Evolutionary conservation across 2,797 vertebrate species (phyloP).

Genomic region (Decapterus maruadsi): DNA sequence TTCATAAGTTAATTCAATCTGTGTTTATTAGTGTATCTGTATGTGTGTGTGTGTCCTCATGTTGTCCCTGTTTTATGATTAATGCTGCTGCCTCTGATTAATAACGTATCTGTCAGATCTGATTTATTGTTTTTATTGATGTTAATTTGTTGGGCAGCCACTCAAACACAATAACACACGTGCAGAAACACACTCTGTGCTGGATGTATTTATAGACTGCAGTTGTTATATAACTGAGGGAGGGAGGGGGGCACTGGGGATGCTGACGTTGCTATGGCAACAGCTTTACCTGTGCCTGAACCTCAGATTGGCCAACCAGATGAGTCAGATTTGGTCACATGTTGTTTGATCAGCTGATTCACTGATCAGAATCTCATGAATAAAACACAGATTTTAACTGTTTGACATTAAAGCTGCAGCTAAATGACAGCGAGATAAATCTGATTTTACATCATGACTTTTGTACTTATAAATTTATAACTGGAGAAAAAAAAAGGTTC

Average conservation of each 20-base stretch:
- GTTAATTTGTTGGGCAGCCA: constrained; percentile 1
- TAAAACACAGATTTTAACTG: neutral
- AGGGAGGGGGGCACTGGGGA: constrained; percentile 1
- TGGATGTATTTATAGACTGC: constrained; percentile 54
- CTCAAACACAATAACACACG: neutral
- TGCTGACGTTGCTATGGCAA: constrained; percentile 50
- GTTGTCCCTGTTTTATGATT: too few relatives aligned
- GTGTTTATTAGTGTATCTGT: too few relatives aligned
- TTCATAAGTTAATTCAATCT: too few relatives aligned
- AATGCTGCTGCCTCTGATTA: neutral
- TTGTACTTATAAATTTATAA: too few relatives aligned
- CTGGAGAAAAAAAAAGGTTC: too few relatives aligned
- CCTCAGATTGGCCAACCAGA: constrained; percentile 20
- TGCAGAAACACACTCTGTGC: neutral
- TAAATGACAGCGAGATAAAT: neutral
- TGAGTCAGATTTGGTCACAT: constrained; percentile 18
- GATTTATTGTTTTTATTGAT: neutral
- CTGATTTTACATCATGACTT: neutral
- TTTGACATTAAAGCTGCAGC: neutral
- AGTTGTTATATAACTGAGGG: constrained; percentile 37
- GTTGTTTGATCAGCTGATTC: neutral
- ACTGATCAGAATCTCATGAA: constrained; percentile 2
- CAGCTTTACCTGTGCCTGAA: constrained; percentile 26
- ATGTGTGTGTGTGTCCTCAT: too few relatives aligned
- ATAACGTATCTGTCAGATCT: neutral